phyloP scores from a whole-genome alignment of 2,113 vertebrate genomes.

The Notiomystis cincta region DNA sequence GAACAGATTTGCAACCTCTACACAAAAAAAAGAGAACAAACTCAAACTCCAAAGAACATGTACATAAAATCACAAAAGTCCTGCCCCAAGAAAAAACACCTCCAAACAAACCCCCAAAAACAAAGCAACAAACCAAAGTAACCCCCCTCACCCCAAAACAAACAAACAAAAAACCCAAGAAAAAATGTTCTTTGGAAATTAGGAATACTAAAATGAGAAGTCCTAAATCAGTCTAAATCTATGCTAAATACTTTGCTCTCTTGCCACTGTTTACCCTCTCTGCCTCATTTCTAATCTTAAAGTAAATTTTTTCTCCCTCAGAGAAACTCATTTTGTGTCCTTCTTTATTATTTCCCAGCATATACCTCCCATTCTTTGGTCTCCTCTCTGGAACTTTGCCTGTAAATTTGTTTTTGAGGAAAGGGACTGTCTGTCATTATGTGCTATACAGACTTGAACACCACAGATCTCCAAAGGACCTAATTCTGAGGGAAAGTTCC shows the following conservation, averaged over 20 bases:
- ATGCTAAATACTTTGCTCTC: background rate
- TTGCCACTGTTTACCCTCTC: background rate
- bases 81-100: accelerated
- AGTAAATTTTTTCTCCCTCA: background rate
- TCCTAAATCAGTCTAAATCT: background rate
- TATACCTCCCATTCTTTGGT: background rate
- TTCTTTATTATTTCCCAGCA: background rate
- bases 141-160: too few species aligned
- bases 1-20: background rate
- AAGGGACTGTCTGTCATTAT: background rate
- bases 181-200: background rate
- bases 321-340: background rate
- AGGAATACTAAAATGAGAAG: background rate
- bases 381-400: background rate
- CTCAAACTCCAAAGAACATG: background rate
- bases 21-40: background rate
- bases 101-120: accelerated
- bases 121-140: background rate
- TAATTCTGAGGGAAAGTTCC: background rate
- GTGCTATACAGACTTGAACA: background rate
- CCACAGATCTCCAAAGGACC: background rate
- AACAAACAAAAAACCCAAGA: background rate
- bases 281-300: background rate
- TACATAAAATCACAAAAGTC: background rate
- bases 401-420: background rate